Evolutionary conservation across 2,113 vertebrate species (phyloP).

Genomic region (Odontophorus gujanensis): DNA sequence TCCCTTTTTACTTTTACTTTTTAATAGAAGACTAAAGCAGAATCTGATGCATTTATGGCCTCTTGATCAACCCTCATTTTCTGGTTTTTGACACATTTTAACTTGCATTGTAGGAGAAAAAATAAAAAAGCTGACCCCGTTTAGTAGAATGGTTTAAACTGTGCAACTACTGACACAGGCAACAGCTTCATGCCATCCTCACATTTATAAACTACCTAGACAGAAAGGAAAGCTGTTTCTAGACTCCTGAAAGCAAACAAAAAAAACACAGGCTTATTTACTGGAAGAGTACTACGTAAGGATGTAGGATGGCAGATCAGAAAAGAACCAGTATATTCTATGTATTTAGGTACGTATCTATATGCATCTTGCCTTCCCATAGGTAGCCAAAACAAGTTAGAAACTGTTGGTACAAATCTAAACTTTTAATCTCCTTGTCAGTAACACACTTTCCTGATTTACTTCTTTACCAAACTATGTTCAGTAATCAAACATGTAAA

Average conservation of each 20-base stretch:
- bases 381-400: not conserved
- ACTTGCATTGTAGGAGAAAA: not conserved
- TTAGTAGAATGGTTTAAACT: not conserved
- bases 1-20: not conserved
- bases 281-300: fast-evolving
- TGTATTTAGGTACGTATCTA: not conserved
- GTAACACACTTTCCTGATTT: not conserved
- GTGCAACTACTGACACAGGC: not conserved
- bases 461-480: not conserved
- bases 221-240: not conserved
- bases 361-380: not conserved
- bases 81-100: not conserved
- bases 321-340: not conserved
- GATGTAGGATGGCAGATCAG: not conserved
- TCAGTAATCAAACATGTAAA: not conserved
- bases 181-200: not conserved
- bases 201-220: not conserved
- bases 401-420: not conserved
- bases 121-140: not conserved
- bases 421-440: not conserved
- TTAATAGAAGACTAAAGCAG: not conserved
- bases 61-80: not conserved
- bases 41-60: not conserved
- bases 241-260: not conserved
- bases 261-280: not conserved